Percentiles rank a stretch among this genome's conserved stretches.
phyloP scores from a whole-genome alignment of 2,797 vertebrate genomes.

The Ctenopoma kingsleyae region DNA sequence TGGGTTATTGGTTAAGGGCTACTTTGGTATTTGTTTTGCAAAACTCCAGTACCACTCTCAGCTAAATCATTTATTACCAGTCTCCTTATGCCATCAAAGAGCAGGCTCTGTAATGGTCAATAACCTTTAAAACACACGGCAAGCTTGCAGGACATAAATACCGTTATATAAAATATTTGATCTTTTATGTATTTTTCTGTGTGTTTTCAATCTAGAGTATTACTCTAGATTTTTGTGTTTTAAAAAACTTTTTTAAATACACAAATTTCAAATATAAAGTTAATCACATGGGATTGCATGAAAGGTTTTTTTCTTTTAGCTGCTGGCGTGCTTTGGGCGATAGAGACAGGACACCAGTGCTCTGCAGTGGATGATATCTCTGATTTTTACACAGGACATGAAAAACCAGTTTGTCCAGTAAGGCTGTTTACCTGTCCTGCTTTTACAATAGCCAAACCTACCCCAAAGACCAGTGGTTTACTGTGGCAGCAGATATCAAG shows the following conservation, averaged over 20 bases:
- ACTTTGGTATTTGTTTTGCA: slow-evolving; percentile 4
- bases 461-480: slow-evolving; percentile 23
- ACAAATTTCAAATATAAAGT: slow-evolving; percentile 33
- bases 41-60: background rate
- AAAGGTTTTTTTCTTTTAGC: slow-evolving; percentile 44
- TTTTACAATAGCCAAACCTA: slow-evolving; percentile 24
- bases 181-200: too few species aligned
- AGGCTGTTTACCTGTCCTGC: slow-evolving; percentile 51
- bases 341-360: slow-evolving; percentile 23
- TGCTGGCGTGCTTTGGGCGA: slow-evolving; percentile 1
- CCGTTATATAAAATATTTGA: background rate
- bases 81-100: background rate
- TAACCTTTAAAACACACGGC: background rate
- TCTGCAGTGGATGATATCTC: slow-evolving; percentile 37
- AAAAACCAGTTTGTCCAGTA: slow-evolving; percentile 77
- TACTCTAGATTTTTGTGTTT: slow-evolving; percentile 33
- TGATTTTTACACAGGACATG: slow-evolving; percentile 26
- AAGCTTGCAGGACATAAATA: background rate
- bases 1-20: background rate
- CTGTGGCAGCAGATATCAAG: slow-evolving; percentile 22
- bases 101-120: background rate
- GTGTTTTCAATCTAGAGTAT: background rate
- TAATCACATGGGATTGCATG: slow-evolving; percentile 57
- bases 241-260: slow-evolving; percentile 16
- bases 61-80: slow-evolving; percentile 31